These are phyloP conservation scores for Cnemophilus loriae DNA, from an alignment of 2,113 vertebrate genomes.

Conservation along the genomic window DNA sequence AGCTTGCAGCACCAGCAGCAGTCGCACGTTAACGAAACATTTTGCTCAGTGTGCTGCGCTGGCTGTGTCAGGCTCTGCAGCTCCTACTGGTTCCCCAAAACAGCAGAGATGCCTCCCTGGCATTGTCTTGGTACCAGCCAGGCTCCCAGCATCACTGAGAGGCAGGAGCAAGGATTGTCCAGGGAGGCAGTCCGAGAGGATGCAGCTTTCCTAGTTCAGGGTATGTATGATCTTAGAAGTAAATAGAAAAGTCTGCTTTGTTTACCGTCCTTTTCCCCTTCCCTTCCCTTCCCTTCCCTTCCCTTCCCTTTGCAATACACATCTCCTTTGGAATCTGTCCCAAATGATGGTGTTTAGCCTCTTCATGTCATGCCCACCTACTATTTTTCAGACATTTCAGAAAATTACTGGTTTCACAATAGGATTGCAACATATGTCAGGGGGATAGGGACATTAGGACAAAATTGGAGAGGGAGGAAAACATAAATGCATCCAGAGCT, in stretches of 20 bases:
- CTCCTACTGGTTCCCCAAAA: neutral
- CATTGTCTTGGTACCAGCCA: neutral
- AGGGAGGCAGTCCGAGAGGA: neutral
- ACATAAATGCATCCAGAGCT: neutral
- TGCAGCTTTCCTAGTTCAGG: neutral
- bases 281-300: neutral
- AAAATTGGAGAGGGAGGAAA: neutral
- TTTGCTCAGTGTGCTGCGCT: neutral
- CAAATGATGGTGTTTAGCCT: neutral
- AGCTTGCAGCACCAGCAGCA: neutral
- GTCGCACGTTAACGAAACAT: accelerated
- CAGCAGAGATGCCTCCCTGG: neutral
- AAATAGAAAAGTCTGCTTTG: neutral
- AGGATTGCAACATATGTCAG: conserved; percentile 4
- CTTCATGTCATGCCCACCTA: neutral
- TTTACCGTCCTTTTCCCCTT: neutral
- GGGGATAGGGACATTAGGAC: neutral
- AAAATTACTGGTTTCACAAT: conserved; percentile 37
- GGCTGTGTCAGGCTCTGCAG: neutral
- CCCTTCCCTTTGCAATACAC: neutral
- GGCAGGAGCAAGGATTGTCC: neutral
- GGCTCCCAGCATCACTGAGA: neutral
- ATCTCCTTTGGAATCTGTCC: neutral
- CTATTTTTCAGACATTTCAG: conserved; percentile 28
- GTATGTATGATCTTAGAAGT: neutral